Evolutionary conservation across 2,113 vertebrate genomes (phyloP).

Genomic region (Myotis yumanensis): DNA sequence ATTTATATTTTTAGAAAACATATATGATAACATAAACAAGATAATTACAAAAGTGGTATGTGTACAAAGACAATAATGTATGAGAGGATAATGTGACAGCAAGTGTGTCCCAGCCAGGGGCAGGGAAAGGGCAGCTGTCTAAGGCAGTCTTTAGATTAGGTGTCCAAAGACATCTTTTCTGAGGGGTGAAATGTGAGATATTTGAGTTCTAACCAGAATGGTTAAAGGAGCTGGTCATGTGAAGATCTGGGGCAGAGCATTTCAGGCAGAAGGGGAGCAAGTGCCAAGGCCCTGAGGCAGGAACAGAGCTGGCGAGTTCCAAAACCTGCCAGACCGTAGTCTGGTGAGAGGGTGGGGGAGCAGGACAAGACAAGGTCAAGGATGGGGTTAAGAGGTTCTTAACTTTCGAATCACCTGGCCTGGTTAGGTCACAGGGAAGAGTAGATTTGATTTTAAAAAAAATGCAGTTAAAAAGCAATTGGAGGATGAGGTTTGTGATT

Average conservation of each 20-base stretch:
- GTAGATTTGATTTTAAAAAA: neutral
- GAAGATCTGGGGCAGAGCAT: slow-evolving; percentile 32
- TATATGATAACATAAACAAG: neutral
- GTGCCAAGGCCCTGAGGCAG: slow-evolving; percentile 37
- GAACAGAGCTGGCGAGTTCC: neutral
- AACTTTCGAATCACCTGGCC: no score
- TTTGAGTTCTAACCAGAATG: neutral
- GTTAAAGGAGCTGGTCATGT: neutral
- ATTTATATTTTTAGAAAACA: neutral
- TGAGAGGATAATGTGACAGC: neutral
- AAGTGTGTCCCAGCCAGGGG: neutral
- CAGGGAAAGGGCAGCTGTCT: neutral
- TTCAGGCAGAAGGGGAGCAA: neutral
- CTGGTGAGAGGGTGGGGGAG: neutral
- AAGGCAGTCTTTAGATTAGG: neutral
- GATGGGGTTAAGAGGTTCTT: neutral
- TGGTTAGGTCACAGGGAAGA: neutral
- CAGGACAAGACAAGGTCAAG: slow-evolving; percentile 40
- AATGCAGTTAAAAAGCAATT: neutral
- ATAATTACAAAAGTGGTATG: neutral
- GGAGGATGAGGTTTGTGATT: neutral
- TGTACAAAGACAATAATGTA: neutral
- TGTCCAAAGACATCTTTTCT: neutral
- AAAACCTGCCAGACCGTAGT: slow-evolving; percentile 20
- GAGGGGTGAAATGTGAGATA: neutral